phyloP scores from a whole-genome alignment of 2,888 invertebrate species.

The Thyatira batis region DNA sequence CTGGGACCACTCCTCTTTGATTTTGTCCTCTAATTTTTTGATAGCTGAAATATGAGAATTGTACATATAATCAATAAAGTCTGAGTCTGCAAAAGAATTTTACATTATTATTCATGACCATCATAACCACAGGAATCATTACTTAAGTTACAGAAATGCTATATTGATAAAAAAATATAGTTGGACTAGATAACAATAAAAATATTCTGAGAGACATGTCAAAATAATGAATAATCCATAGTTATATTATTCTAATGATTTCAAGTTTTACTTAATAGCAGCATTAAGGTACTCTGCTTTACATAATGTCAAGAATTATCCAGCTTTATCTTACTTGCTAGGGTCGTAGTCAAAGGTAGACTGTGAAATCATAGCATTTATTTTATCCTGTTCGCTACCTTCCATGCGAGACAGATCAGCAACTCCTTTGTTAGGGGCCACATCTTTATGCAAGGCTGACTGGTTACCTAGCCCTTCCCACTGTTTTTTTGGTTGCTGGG shows the following conservation, averaged over 20 bases:
- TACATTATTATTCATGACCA: no score
- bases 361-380: conserved; percentile 98
- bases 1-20: conserved; percentile 94
- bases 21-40: conserved; percentile 93
- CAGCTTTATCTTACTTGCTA: conserved; percentile 89
- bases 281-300: conserved; percentile 3
- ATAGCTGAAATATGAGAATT: conserved; percentile 86
- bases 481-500: conserved; percentile 89
- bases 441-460: conserved; percentile 71
- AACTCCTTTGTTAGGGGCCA: conserved; percentile 83
- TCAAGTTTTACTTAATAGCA: no score
- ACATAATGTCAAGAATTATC: conserved; percentile 3
- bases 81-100: neutral
- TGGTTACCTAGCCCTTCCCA: conserved; percentile 85
- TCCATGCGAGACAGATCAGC: conserved; percentile 94
- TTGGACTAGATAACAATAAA: no score
- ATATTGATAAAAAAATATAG: no score
- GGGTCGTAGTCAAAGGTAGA: conserved; percentile 98
- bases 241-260: no score
- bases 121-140: no score
- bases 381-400: conserved; percentile 98
- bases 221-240: no score
- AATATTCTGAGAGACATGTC: no score
- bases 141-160: no score
- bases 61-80: no score